These are phyloP conservation scores for Pipistrellus pipistrellus DNA, from an alignment of 2,797 vertebrate species.

Conservation along the genomic window DNA sequence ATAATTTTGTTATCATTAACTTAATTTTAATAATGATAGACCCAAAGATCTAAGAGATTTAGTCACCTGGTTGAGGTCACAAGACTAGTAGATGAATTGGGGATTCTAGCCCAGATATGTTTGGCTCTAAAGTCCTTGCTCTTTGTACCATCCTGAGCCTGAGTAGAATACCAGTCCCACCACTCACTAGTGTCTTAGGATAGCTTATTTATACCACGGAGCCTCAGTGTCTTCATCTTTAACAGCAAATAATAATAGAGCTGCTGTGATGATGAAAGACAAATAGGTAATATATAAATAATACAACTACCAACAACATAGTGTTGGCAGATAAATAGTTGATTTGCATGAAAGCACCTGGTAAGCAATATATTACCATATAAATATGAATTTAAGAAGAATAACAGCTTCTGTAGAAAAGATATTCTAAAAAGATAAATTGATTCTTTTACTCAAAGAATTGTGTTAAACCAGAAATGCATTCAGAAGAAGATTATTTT, in stretches of 20 bases:
- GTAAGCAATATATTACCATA: neutral
- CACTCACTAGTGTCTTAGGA: neutral
- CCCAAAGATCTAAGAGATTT: constrained; percentile 23
- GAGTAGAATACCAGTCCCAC: neutral
- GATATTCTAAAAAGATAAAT: constrained; percentile 26
- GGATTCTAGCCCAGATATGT: neutral
- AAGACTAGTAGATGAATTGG: neutral
- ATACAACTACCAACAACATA: neutral
- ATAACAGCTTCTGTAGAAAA: constrained; percentile 48
- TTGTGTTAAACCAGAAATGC: constrained; percentile 39
- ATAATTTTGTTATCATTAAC: neutral
- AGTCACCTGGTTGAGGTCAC: neutral
- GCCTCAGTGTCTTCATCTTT: neutral
- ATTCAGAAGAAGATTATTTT: constrained; percentile 48
- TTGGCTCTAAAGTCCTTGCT: neutral
- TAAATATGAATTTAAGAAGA: constrained; percentile 28
- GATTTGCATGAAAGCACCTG: neutral
- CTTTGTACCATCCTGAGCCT: neutral
- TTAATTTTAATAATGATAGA: constrained; percentile 58
- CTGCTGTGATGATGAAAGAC: neutral
- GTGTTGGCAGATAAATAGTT: neutral
- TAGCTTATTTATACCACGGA: neutral
- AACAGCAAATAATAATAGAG: neutral
- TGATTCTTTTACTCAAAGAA: constrained; percentile 65
- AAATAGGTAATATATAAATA: neutral